These are phyloP conservation scores for Hirtodrosophila duncani DNA, from an alignment of 2,888 invertebrate genomes.

Conservation along the genomic window DNA sequence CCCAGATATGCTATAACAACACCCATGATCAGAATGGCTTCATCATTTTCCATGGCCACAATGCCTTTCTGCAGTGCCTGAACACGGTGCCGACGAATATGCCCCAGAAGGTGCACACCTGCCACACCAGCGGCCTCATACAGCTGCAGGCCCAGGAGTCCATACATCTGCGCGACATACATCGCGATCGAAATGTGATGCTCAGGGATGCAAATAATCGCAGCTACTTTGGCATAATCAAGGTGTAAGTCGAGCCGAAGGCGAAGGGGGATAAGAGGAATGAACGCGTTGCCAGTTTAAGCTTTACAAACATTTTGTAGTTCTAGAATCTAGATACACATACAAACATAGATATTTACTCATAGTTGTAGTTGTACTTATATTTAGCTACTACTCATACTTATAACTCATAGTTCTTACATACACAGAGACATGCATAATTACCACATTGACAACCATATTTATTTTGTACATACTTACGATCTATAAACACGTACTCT, in stretches of 20 bases:
- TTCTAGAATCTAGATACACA: conserved; percentile 6
- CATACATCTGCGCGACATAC: conserved; percentile 84
- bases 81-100: conserved; percentile 82
- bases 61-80: conserved; percentile 86
- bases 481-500: no score
- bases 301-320: conserved; percentile 38
- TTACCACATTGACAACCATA: no score
- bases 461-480: no score
- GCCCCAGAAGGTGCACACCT: conserved; percentile 84
- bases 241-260: conserved; percentile 70
- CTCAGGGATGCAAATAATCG: conserved; percentile 84
- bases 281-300: conserved; percentile 19
- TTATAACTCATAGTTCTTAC: no score
- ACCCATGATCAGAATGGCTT: conserved; percentile 87
- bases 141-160: conserved; percentile 83
- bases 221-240: conserved; percentile 90
- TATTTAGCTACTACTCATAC: no score
- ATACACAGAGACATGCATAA: no score
- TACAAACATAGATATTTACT: no score
- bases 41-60: conserved; percentile 83
- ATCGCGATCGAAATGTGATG: conserved; percentile 70
- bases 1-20: conserved; percentile 89
- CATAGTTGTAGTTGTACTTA: no score
- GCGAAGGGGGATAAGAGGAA: background rate
- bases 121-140: conserved; percentile 85